Base-by-base conservation (phyloP, 2,797 vertebrate species). In the Anolis apletophallus region DNA sequence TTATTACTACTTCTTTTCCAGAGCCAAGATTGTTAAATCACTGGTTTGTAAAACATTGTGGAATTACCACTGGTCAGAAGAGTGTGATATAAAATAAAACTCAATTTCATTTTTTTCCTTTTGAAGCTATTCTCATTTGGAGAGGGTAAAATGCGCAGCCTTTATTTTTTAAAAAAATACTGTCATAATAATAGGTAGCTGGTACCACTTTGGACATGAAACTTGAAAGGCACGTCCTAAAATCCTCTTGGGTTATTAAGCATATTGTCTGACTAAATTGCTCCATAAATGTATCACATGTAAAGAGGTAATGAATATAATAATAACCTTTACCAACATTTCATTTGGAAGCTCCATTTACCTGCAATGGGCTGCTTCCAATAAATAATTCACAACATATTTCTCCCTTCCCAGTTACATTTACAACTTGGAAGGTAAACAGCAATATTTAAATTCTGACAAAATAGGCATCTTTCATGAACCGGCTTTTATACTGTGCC, bases 321-420 rank as follows among this genome's bases (percentile, higher is more conserved):
- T 89, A 91, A 95, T 92, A 91, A 90, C 92, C 78, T 88, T 81
- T 74, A 87, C 89, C 90, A 92, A 1, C 87, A 23, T 93, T 95
- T 93, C 93, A 87, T 93, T 94, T 93, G 88, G 92, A 64, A 94
- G 91, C 91, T 89, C 88, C 92, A 92, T 95, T 96, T 96, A 90
- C 93, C 89, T 93, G 94, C 93, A 94, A 93, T 3, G 36, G 89
- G 88, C 87, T 80, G 76, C 92, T 83, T 80, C 88, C 84, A 84
- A 95, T 93, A 91, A 93, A 88, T 92, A 94, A 83, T 93, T 91
- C 90, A 90, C 73, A 87, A 80, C 34, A 4, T 90, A 87, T 91
- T 95, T 94, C 89, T 82, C 92, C 10, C 86, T 92, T 89, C 85
- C 59, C 88, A 85, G 94, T 89, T 89, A 86, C 86, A 26, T 92